Evolutionary conservation across 2,113 vertebrate genomes (phyloP).

Genomic region (Peromyscus californicus): DNA sequence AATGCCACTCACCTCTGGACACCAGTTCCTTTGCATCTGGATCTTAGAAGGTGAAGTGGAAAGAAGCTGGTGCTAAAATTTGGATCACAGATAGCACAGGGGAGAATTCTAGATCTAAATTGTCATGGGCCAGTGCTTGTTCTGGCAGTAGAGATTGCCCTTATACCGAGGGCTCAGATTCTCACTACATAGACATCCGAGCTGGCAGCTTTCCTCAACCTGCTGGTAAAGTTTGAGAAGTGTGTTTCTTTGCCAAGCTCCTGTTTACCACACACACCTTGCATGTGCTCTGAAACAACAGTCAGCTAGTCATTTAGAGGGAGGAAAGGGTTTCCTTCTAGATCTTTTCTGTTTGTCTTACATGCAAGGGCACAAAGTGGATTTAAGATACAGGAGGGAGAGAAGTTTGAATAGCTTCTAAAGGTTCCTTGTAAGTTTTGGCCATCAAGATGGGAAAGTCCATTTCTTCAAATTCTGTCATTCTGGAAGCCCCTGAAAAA

Average conservation of each 20-base stretch:
- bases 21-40: no score
- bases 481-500: neutral
- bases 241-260: slow-evolving; percentile 33
- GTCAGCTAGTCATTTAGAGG: slow-evolving; percentile 8
- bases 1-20: no score
- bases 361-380: neutral
- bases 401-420: neutral
- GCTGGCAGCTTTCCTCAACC: neutral
- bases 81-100: no score
- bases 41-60: no score
- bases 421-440: slow-evolving; percentile 1
- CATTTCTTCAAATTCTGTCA: slow-evolving; percentile 49
- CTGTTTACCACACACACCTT: slow-evolving; percentile 2
- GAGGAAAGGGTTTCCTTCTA: neutral
- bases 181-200: no score
- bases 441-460: neutral
- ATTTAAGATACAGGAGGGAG: neutral
- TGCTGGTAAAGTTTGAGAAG: neutral
- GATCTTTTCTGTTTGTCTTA: slow-evolving; percentile 40
- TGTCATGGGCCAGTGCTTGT: no score
- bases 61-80: no score
- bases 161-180: no score
- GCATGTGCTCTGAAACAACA: slow-evolving; percentile 47
- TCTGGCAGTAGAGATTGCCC: no score
- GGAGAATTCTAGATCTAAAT: no score